Percentiles rank a stretch among this genome's conserved stretches.
Evolutionary conservation across 1,140 invertebrate species (phyloP).

Genomic region (Papilio machaon): DNA sequence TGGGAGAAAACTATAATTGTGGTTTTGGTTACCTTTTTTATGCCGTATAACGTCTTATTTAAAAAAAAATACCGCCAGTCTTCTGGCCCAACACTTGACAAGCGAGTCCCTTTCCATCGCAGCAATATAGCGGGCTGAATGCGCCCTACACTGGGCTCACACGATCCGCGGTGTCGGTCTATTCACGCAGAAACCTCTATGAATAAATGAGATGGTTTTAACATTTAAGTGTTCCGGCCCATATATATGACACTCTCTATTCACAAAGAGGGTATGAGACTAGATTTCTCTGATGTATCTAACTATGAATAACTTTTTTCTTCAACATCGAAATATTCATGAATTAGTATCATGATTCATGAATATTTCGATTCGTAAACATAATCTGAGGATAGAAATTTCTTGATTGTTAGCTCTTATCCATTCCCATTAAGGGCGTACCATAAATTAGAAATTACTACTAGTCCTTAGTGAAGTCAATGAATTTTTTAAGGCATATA

Average conservation of each 20-base stretch:
- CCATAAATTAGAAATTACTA: too few species aligned
- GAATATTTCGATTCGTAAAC: too few species aligned
- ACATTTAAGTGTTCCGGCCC: slow-evolving; percentile 19
- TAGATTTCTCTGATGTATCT: neutral
- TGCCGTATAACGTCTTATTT: neutral
- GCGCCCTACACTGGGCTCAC: slow-evolving; percentile 7
- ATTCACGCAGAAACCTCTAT: slow-evolving; percentile 10
- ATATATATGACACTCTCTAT: slow-evolving; percentile 3
- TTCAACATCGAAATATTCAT: neutral
- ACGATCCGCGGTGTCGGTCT: neutral
- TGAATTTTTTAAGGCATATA: too few species aligned
- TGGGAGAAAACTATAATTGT: too few species aligned
- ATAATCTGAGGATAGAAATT: too few species aligned
- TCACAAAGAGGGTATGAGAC: neutral
- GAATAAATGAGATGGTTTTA: slow-evolving; percentile 29
- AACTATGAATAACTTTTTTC: neutral
- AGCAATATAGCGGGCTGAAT: neutral
- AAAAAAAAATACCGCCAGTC: neutral
- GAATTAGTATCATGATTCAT: too few species aligned
- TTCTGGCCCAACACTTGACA: neutral
- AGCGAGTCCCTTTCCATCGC: slow-evolving; percentile 5
- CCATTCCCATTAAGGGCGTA: too few species aligned
- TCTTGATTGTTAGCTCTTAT: too few species aligned
- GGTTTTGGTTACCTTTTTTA: too few species aligned
- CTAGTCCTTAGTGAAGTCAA: too few species aligned